A percentile compares a stretch with the other conserved stretches of the same genome.
These are phyloP conservation scores for Drosophila ironensis DNA, from an alignment of 1,140 invertebrate species.

Conservation along the genomic window DNA sequence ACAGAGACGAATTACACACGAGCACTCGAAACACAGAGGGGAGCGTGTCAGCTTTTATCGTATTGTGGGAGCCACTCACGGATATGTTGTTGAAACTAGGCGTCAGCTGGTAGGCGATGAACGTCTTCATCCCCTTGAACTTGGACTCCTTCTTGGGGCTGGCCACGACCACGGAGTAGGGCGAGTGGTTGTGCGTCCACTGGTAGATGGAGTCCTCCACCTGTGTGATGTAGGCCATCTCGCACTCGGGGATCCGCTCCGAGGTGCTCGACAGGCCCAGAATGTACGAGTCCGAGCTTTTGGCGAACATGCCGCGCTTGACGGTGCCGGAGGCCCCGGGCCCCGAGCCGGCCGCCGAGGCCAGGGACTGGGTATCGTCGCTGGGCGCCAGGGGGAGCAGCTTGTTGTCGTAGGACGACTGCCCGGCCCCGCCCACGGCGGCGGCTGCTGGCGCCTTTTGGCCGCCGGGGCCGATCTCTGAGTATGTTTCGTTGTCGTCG, in stretches of 20 bases:
- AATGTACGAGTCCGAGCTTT: conserved; percentile 88
- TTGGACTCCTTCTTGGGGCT: conserved; percentile 99
- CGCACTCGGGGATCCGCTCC: conserved; percentile 88
- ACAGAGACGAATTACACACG: conserved; percentile 4
- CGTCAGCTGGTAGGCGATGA: conserved; percentile 97
- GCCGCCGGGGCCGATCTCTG: conserved; percentile 85
- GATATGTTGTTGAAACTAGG: conserved; percentile 97
- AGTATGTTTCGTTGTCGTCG: conserved; percentile 86
- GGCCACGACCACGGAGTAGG: conserved; percentile 92
- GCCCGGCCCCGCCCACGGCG: conserved; percentile 56
- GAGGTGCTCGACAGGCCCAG: conserved; percentile 87
- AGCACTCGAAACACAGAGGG: neutral
- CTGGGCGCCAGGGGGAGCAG: conserved; percentile 69
- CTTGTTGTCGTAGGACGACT: conserved; percentile 73
- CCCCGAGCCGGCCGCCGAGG: conserved; percentile 33
- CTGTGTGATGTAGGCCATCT: conserved; percentile 90
- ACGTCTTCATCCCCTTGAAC: conserved; percentile 98
- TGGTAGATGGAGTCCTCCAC: conserved; percentile 85
- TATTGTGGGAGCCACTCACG: conserved; percentile 84
- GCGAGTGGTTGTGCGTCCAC: conserved; percentile 88
- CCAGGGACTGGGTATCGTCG: conserved; percentile 68
- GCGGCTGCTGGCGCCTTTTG: conserved; percentile 63
- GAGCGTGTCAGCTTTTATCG: conserved; percentile 49
- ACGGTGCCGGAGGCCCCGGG: conserved; percentile 82
- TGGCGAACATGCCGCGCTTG: conserved; percentile 94